Evolutionary conservation across 30 jellyfish, hydroid and myxozoan species (phyloP).

Genomic region (Morbakka virulenta): DNA sequence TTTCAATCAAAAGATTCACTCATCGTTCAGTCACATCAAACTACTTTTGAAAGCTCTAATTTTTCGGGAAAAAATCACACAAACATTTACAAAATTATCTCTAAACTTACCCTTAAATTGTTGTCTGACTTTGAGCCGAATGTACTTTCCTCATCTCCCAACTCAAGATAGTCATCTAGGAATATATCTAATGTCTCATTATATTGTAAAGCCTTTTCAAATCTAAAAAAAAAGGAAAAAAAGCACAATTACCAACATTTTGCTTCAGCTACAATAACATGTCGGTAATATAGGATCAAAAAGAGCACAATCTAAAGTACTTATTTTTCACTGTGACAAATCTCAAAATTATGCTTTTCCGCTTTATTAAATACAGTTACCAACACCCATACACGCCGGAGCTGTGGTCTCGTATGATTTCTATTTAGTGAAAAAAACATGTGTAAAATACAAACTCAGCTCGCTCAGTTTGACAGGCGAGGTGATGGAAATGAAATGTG

Average conservation of each 20-base stretch:
- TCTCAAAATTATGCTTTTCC: not conserved
- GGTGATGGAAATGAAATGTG: too few species aligned
- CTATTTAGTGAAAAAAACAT: too few species aligned
- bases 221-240: constrained; percentile 19
- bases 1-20: not conserved
- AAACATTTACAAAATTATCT: not conserved
- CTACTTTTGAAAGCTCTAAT: not conserved
- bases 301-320: not conserved
- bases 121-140: constrained; percentile 93
- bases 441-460: too few species aligned
- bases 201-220: constrained; percentile 79
- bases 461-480: too few species aligned
- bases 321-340: too few species aligned
- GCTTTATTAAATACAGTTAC: too few species aligned
- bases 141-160: constrained; percentile 67
- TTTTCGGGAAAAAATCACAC: not conserved
- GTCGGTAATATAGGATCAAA: not conserved
- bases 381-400: too few species aligned
- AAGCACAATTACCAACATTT: too few species aligned
- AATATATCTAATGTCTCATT: constrained; percentile 75
- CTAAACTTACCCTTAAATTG: constrained; percentile 60
- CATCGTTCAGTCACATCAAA: not conserved
- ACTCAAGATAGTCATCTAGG: constrained; percentile 61
- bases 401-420: too few species aligned
- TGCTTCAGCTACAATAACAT: too few species aligned